phyloP scores from a whole-genome alignment of 1,140 invertebrate genomes.

The Pseudobourletiella spinata region DNA sequence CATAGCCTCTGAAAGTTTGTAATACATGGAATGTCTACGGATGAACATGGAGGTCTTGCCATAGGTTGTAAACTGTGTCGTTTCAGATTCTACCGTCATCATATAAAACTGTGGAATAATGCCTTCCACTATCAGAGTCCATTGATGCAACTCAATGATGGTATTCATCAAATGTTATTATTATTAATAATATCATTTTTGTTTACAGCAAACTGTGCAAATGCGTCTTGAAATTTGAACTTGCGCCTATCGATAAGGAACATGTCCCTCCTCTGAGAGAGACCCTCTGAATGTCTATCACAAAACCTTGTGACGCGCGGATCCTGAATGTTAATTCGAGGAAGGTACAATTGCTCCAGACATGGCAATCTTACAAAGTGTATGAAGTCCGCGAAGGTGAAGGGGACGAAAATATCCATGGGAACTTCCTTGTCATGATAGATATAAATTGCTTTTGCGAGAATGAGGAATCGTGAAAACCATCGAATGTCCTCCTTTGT shows the following conservation, averaged over 20 bases:
- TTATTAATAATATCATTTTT: too few relatives aligned
- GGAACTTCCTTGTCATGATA: slow-evolving; percentile 1
- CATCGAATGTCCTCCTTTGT: neutral
- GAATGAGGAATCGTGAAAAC: neutral
- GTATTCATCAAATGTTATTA: too few relatives aligned
- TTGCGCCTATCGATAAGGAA: neutral
- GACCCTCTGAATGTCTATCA: neutral
- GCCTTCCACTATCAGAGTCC: too few relatives aligned
- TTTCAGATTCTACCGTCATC: too few relatives aligned
- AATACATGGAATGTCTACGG: too few relatives aligned
- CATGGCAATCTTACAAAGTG: neutral
- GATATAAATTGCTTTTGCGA: neutral
- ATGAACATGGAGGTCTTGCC: too few relatives aligned
- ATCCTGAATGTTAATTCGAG: neutral
- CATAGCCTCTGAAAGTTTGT: too few relatives aligned
- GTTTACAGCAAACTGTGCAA: too few relatives aligned
- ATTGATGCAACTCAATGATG: too few relatives aligned
- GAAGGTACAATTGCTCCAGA: neutral
- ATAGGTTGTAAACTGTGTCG: too few relatives aligned
- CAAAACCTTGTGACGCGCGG: neutral
- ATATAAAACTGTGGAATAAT: too few relatives aligned
- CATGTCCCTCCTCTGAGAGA: neutral
- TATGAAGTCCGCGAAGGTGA: neutral
- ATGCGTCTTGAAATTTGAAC: neutral
- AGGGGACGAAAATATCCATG: slow-evolving; percentile 1